A percentile compares a stretch with the other conserved stretches of the same genome.
Conservation (phyloP, 2,888 invertebrate species). For the Dolomedes plantarius region DNA sequence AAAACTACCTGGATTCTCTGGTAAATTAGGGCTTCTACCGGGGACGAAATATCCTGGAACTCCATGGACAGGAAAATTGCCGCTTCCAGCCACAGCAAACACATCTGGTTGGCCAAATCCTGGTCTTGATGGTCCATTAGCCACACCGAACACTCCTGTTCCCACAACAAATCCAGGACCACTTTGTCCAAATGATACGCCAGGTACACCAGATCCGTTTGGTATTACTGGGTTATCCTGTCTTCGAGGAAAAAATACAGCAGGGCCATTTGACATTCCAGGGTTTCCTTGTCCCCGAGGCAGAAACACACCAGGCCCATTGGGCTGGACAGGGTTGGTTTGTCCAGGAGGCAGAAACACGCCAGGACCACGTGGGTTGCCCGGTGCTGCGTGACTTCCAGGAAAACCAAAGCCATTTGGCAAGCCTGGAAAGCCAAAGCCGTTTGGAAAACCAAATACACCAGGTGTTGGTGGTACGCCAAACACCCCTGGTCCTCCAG, state of each 20-base stretch:
- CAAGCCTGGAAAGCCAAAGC: no score
- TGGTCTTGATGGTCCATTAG: background rate
- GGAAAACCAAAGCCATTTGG: background rate
- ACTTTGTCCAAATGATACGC: background rate
- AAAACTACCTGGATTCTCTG: background rate
- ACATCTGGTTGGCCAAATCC: constrained; percentile 10
- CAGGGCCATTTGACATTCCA: no score
- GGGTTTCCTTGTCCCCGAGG: background rate
- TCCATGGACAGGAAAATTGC: background rate
- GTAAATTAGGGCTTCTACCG: background rate
- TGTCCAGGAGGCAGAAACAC: background rate
- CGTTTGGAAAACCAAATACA: background rate
- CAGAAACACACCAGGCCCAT: no score
- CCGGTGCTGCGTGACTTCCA: background rate
- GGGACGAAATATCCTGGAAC: background rate
- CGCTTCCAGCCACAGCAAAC: background rate
- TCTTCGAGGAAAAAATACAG: background rate
- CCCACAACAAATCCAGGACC: background rate
- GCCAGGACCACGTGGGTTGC: background rate
- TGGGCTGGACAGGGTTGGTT: background rate
- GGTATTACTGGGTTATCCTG: background rate
- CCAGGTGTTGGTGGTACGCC: background rate
- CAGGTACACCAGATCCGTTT: background rate
- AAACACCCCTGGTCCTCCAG: constrained; percentile 19
- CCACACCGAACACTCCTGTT: background rate